Percentiles rank a stretch among this genome's conserved stretches.
These are phyloP conservation scores for Arctocebus calabarensis DNA, from an alignment of 2,797 vertebrate species.

Conservation along the genomic window DNA sequence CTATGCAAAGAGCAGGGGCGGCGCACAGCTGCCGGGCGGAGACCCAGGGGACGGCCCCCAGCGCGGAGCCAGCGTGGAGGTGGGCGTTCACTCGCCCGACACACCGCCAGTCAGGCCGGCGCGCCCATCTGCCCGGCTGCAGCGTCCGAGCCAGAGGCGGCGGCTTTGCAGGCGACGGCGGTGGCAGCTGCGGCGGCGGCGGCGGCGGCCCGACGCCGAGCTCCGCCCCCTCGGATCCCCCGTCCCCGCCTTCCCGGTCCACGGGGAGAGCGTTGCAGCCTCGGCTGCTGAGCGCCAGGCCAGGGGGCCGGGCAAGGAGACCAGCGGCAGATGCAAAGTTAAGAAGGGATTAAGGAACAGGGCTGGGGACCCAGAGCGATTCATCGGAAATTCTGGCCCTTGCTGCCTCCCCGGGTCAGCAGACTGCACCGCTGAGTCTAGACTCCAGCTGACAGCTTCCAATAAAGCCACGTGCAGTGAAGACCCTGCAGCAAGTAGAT, in stretches of 20 bases:
- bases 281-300: not conserved
- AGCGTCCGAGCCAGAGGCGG: not conserved
- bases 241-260: not conserved
- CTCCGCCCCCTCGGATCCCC: conserved; percentile 66
- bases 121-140: not conserved
- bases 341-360: not conserved
- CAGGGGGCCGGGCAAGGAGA: not conserved
- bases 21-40: conserved; percentile 56
- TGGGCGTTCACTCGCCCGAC: not conserved
- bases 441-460: not conserved
- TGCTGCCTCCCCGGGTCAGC: not conserved
- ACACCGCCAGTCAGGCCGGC: conserved; percentile 13
- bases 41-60: conserved; percentile 31
- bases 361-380: not conserved
- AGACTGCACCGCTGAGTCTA: not conserved
- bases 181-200: not conserved
- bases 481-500: not conserved
- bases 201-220: not conserved
- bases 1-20: conserved; percentile 65
- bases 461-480: not conserved
- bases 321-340: conserved; percentile 52
- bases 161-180: not conserved
- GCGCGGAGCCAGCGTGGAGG: not conserved
- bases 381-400: not conserved
- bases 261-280: not conserved